These are phyloP conservation scores for Linepithema humile DNA, from an alignment of 1,140 invertebrate genomes.

Conservation along the genomic window DNA sequence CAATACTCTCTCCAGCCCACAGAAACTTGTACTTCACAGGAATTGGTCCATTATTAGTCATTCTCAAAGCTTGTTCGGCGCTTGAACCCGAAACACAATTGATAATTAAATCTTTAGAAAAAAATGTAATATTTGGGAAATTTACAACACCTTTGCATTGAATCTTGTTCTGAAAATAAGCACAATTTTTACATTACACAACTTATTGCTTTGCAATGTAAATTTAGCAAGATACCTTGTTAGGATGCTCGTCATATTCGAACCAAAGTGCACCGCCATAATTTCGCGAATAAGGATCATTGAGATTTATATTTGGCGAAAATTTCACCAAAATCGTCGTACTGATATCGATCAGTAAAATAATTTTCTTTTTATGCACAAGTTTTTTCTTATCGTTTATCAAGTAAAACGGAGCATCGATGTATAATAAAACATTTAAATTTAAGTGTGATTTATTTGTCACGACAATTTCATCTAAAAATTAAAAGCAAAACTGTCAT, in stretches of 20 bases:
- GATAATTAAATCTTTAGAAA: slow-evolving; percentile 77
- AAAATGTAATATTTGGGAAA: slow-evolving; percentile 81
- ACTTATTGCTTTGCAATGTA: not conserved
- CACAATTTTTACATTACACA: not conserved
- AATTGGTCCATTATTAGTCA: slow-evolving; percentile 83
- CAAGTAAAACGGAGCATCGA: slow-evolving; percentile 71
- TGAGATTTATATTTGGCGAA: slow-evolving; percentile 44
- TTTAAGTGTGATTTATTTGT: slow-evolving; percentile 71
- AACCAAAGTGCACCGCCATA: slow-evolving; percentile 63
- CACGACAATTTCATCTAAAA: slow-evolving; percentile 69
- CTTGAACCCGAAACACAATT: slow-evolving; percentile 76
- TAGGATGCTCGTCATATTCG: slow-evolving; percentile 72
- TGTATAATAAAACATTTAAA: slow-evolving; percentile 63
- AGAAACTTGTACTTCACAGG: slow-evolving; percentile 79
- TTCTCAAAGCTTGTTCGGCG: slow-evolving; percentile 71
- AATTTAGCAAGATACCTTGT: slow-evolving; percentile 54
- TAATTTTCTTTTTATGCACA: slow-evolving; percentile 54
- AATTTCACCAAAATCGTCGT: slow-evolving; percentile 64
- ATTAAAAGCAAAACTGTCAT: not conserved
- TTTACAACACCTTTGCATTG: slow-evolving; percentile 81
- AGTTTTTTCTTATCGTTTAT: slow-evolving; percentile 38
- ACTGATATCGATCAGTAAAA: slow-evolving; percentile 43
- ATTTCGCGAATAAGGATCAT: slow-evolving; percentile 53
- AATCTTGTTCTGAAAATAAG: slow-evolving; percentile 79
- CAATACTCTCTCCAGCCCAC: slow-evolving; percentile 77